These are phyloP conservation scores for Brevimyrus niger DNA, from an alignment of 2,113 vertebrate genomes.

Conservation along the genomic window DNA sequence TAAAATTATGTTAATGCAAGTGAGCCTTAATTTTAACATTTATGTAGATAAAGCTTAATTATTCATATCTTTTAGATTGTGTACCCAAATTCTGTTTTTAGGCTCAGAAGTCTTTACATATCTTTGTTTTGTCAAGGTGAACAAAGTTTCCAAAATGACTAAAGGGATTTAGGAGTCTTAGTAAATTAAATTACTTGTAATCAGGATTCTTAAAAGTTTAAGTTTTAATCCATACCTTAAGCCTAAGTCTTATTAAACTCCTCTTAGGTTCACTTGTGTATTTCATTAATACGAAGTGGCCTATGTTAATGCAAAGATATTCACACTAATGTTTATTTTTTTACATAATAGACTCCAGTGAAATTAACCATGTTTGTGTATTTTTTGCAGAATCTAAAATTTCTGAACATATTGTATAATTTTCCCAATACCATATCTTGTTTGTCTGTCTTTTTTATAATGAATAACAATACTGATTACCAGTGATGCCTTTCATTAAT, in stretches of 20 bases:
- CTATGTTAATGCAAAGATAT: not conserved
- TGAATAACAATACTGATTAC: not conserved
- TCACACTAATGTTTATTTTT: not conserved
- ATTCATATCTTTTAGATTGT: not conserved
- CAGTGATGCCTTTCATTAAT: conserved; percentile 13
- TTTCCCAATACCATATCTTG: not conserved
- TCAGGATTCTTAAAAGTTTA: not conserved
- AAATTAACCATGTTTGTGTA: not conserved
- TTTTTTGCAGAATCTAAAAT: not conserved
- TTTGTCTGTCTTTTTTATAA: not conserved
- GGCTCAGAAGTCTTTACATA: not conserved
- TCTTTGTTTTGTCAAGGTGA: not conserved
- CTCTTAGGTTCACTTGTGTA: not conserved
- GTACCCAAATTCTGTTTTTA: not conserved
- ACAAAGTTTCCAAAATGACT: not conserved
- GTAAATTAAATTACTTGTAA: not conserved
- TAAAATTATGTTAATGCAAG: not conserved
- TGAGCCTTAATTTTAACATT: not conserved
- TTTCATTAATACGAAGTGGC: not conserved
- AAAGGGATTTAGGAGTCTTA: not conserved
- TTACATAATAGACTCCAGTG: not conserved
- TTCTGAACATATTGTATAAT: not conserved
- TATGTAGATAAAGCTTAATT: not conserved
- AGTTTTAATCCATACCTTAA: not conserved
- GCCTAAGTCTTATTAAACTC: not conserved